A percentile compares a stretch with the other conserved stretches of the same genome.
Conservation (phyloP, 2,888 invertebrate species). For the Diaphora mendica region DNA sequence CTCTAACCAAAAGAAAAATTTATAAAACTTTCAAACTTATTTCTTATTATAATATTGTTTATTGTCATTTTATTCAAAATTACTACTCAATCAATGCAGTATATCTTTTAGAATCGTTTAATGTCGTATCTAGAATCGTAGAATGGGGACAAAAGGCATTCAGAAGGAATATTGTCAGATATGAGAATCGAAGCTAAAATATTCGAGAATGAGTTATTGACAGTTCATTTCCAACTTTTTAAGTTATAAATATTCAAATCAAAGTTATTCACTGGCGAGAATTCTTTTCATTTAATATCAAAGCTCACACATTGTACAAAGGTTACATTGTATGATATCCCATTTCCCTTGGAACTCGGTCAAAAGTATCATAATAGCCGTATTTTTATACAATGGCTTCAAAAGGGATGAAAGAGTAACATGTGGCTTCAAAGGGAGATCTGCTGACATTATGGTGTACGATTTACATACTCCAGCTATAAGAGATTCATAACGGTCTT, state of each 20-base stretch:
- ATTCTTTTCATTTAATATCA: not conserved
- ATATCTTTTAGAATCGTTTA: not conserved
- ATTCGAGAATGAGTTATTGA: not conserved
- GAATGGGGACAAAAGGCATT: not conserved
- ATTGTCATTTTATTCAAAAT: not conserved
- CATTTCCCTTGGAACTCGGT: not conserved
- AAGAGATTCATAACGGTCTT: slow-evolving; percentile 6
- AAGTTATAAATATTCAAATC: not conserved
- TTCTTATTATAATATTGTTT: not conserved
- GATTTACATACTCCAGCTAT: slow-evolving; percentile 1
- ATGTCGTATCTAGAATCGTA: no score
- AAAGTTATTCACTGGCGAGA: not conserved
- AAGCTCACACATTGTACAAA: not conserved
- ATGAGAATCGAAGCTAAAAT: not conserved
- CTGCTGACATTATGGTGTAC: not conserved
- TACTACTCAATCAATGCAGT: not conserved
- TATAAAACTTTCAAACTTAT: not conserved
- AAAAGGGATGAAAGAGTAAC: not conserved
- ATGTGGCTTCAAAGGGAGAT: not conserved
- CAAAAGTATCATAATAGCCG: not conserved
- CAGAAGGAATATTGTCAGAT: not conserved
- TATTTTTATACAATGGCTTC: not conserved
- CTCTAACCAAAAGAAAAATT: not conserved
- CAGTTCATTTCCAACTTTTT: no score
- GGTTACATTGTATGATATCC: not conserved